Evolutionary conservation across 2,113 vertebrate genomes (phyloP), one percentile per base, ranked within the genome.

Genomic region (Zosterops lateralis): DNA sequence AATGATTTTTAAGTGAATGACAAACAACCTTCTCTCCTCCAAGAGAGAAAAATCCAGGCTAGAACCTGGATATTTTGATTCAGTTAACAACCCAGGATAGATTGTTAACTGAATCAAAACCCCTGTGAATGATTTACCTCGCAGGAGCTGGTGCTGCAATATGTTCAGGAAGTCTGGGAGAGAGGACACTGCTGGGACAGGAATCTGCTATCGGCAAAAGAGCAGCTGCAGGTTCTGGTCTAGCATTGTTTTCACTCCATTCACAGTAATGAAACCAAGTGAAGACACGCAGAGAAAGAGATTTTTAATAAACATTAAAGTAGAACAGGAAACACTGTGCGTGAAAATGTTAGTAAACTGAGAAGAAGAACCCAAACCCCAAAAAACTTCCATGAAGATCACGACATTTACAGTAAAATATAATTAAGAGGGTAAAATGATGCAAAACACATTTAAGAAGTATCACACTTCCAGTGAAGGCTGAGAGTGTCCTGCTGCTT

Each of bases 81-180:
- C 57, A 58, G n/a, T 58, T 36, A 58, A 36, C n/a, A 58, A 36
- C 17, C n/a, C 17, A 74, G 3, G 29, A 15, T 2, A 77, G 28
- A 51, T 7, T 0, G 0, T 26, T 20, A 66, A 93, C 7, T 7
- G 12, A 80, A 77, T 10, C 2, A 5, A 51, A 57, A 5, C 3
- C 53, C 24, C 31, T 28, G 44, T 53, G 17, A 92, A 93, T 29
- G 22, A 85, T 89, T 97, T 97, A 97, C 97, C 96, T 97, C 51
- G 61, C 79, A 77, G 64, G 47, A 89, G 71, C 25, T 68, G 82
- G 47, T 53, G 89, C 38, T 5, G 75, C 61, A 82, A 11, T 9
- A 32, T 28, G 60, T 36, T 89, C 96, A 75, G 87, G 40, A 62
- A 83, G 47, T 11, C 66, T 90, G 31, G 74, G 66, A 90, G 65